Percentiles rank a stretch among this genome's conserved stretches.
Conservation (phyloP, 2,113 vertebrate genomes). For the Elephas maximus region DNA sequence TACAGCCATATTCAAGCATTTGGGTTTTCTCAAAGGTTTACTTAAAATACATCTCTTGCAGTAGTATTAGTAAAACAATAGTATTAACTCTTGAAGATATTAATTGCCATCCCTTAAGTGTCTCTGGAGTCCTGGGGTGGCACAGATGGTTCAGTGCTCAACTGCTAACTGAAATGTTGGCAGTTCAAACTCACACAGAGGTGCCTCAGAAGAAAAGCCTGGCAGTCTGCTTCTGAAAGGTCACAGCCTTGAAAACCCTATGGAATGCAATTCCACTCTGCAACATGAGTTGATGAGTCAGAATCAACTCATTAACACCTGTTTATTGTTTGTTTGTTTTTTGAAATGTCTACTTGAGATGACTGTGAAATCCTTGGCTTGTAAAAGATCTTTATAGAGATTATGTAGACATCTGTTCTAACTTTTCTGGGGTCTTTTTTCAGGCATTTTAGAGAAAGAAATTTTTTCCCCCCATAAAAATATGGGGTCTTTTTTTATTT, state of each 20-base stretch:
- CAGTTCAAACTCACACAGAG: background rate
- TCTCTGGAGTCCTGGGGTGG: background rate
- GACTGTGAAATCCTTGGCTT: background rate
- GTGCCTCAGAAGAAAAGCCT: background rate
- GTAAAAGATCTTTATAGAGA: background rate
- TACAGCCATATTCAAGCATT: constrained; percentile 12
- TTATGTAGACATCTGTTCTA: background rate
- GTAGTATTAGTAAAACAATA: background rate
- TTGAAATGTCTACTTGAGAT: background rate
- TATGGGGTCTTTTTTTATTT: constrained; percentile 27
- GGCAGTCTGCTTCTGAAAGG: background rate
- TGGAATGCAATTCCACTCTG: background rate
- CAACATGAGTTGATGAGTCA: background rate
- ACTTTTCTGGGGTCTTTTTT: constrained; percentile 56
- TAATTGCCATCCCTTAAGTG: background rate
- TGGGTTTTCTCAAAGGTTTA: constrained; percentile 45
- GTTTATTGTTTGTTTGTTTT: background rate
- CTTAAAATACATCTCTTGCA: background rate
- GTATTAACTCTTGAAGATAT: constrained; percentile 18
- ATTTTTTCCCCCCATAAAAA: background rate
- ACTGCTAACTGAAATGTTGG: background rate
- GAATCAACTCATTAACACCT: background rate
- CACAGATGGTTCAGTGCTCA: background rate
- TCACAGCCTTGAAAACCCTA: no score
- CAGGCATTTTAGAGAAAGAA: background rate